These are phyloP conservation scores for Brenthis ino DNA, from an alignment of 2,888 invertebrate genomes.

Conservation along the genomic window DNA sequence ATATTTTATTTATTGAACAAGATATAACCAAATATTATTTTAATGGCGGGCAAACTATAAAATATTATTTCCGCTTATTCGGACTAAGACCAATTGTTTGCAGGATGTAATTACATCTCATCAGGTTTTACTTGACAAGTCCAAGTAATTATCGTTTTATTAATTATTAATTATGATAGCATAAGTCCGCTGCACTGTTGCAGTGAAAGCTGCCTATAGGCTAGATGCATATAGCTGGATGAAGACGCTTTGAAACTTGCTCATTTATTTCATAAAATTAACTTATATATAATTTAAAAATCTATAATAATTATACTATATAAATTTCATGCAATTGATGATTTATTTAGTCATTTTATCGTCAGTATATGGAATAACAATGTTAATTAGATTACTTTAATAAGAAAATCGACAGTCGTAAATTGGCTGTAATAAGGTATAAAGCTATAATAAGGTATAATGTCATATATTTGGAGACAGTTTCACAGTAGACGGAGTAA, in stretches of 20 bases:
- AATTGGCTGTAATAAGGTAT: too few relatives aligned
- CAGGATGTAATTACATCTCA: constrained; percentile 21
- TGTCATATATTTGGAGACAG: too few relatives aligned
- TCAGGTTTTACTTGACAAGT: constrained; percentile 18
- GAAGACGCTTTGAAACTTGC: constrained; percentile 41
- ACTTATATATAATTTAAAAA: background rate
- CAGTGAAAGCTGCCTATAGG: constrained; percentile 52
- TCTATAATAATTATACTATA: too few relatives aligned
- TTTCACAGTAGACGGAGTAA: too few relatives aligned
- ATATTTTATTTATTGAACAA: too few relatives aligned
- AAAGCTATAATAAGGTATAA: too few relatives aligned
- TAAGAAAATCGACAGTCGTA: too few relatives aligned
- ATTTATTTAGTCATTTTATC: too few relatives aligned
- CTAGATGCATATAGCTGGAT: constrained; percentile 30
- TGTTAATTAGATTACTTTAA: too few relatives aligned
- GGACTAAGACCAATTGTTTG: constrained; percentile 12
- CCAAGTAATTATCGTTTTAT: constrained; percentile 28
- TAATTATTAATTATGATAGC: constrained; percentile 33
- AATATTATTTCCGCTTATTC: constrained; percentile 8
- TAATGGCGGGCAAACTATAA: background rate
- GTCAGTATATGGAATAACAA: too few relatives aligned
- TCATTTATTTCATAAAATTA: background rate
- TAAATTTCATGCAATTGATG: too few relatives aligned
- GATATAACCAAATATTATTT: background rate
- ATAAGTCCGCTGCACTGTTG: constrained; percentile 38